phyloP scores from a whole-genome alignment of 2,113 vertebrate genomes.

The Todiramphus saurophagus region DNA sequence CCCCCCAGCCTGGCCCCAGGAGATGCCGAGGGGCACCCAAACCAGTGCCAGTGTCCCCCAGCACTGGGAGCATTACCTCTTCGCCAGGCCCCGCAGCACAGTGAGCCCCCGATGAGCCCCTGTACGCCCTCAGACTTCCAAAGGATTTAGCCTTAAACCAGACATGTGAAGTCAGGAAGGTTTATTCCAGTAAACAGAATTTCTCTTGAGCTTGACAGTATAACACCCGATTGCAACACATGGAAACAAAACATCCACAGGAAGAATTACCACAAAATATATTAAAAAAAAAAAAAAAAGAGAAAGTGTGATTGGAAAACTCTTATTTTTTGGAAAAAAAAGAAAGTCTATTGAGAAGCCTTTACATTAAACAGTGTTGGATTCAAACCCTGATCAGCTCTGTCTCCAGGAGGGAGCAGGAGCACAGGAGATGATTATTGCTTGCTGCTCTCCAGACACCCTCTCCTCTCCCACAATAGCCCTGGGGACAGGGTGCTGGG shows the following conservation, averaged over 20 bases:
- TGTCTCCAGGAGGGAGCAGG: not conserved
- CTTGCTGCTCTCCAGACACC: not conserved
- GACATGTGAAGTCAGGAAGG: conserved; percentile 17
- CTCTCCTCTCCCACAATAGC: not conserved
- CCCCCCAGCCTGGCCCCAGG: not conserved
- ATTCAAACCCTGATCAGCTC: conserved; percentile 49
- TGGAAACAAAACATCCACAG: conserved; percentile 51
- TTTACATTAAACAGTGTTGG: conserved; percentile 52
- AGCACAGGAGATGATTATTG: conserved; percentile 42
- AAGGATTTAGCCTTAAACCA: not conserved
- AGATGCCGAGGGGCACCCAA: not conserved
- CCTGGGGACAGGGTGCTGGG: not conserved
- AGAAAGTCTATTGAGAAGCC: conserved; percentile 20
- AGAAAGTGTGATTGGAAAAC: conserved; percentile 38
- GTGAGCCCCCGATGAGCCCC: accelerated
- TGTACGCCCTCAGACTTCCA: accelerated
- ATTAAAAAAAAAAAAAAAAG: not conserved
- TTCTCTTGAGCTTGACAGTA: conserved; percentile 57
- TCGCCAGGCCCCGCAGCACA: accelerated
- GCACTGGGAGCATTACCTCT: not conserved
- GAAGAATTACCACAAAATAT: conserved; percentile 48
- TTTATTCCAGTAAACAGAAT: conserved; percentile 66
- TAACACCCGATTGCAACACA: not conserved
- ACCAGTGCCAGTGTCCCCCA: not conserved
- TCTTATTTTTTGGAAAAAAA: not conserved